Evolutionary conservation across 2,797 vertebrate genomes (phyloP), one percentile per base, ranked within the genome.

Genomic region (Phrynocephalus guinanensis): DNA sequence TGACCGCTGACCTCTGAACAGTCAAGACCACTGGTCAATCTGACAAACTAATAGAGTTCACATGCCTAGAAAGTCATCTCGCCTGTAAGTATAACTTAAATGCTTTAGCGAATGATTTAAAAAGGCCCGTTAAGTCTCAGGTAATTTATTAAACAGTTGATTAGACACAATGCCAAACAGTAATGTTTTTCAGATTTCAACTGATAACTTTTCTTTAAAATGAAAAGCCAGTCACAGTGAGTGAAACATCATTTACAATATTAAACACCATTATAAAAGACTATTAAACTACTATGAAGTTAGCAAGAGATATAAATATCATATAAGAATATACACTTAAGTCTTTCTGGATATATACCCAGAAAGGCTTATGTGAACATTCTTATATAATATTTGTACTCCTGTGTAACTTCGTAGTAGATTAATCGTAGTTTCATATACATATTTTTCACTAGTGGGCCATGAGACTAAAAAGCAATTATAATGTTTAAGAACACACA

Each of bases 1-100:
- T 99, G 98, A 98, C 98, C 98, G 96, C 96, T 99, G 98, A 99
- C 98, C 98, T 97, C 82, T 95, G 96, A 96, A 94, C 97, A 97
- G 98, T 97, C 96, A 83, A 87, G 97, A 93, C 97, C 97, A 97
- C 95, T 97, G 98, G 98, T 97, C 98, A 98, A 95, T 96, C 96
- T 92, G 94, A 94, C 96, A 92, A 60, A 91, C 83, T 98, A 99
- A 99, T 97, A 89, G 91, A 96, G 95, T 95, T 97, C 98, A 98
- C 97, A 98, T 98, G 98, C 96, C 95, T 70, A 93, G 93, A 95
- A 95, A 97, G 96, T 92, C 95, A 95, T 92, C 95, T 56, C 89
- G 88, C 96, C 96, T 94, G 91, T 96, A 97, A 97, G 97, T 96
- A 97, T 95, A 96, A 93, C 92, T 96, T 94, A 95, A 96, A 94